Percentiles rank a stretch among this genome's conserved stretches.
phyloP scores from a whole-genome alignment of 2,113 vertebrate species.

The Tenrec ecaudatus region DNA sequence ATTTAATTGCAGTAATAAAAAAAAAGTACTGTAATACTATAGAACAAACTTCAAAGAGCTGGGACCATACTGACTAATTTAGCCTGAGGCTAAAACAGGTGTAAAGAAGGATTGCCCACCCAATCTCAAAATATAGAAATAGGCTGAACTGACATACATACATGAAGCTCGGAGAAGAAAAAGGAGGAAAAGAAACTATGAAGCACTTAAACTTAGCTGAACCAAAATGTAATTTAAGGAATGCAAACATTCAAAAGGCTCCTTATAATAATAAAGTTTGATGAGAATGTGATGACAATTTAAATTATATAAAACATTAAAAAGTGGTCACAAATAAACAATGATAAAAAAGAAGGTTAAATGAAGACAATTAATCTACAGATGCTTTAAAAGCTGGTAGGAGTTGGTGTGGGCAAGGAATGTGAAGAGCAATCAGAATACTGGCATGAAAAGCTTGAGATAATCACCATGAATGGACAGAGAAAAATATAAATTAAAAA shows the following conservation, averaged over 20 bases:
- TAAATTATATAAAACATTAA: background rate
- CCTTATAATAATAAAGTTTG: background rate
- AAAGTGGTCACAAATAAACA: background rate
- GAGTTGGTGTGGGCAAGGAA: background rate
- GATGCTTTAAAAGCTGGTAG: background rate
- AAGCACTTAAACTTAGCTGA: background rate
- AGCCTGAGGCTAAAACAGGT: background rate
- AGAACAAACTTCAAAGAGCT: background rate
- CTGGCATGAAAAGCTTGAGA: background rate
- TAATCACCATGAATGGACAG: background rate
- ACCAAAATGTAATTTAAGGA: background rate
- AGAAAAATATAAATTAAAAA: background rate
- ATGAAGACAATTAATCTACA: background rate
- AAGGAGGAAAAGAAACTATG: background rate
- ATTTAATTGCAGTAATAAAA: background rate
- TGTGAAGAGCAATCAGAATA: background rate
- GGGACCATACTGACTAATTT: background rate
- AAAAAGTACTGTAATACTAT: background rate
- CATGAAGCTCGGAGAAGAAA: background rate
- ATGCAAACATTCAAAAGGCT: background rate
- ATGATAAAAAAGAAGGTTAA: background rate
- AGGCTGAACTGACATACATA: background rate
- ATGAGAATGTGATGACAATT: constrained; percentile 18
- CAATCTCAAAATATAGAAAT: background rate
- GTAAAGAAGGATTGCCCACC: background rate